Base-by-base conservation (phyloP, 1,140 invertebrate genomes). In the Achatina immaculata region DNA sequence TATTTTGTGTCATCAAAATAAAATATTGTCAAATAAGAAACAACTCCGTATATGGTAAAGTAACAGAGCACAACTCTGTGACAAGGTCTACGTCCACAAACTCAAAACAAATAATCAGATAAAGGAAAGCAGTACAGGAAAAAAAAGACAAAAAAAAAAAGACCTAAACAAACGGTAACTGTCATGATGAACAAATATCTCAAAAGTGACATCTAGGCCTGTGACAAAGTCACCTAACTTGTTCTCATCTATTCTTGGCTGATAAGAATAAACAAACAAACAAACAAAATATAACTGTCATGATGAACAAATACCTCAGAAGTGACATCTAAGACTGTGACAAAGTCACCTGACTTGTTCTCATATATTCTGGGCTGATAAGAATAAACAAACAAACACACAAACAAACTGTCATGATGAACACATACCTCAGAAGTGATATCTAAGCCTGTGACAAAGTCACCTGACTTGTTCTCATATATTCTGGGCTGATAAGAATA, bases 361-460 rank as follows among this genome's bases (percentile, higher is more conserved):
- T 86, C 84, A 85, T 88, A 88, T 2, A 83, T 81, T 45, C 81
- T 83, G 19, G 82, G 69, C 78, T 82, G 28, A 38, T 69, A 69
- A 36, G 40, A n/a, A 28, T 14, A 66, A 31, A 69, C 40, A 69
- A n/a, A 16, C 16, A 34, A 31, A 62, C 38, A 77, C 58, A 62
- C 19, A 14, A 24, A 77, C 11, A n/a, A n/a, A n/a, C n/a, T n/a
- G n/a, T n/a, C n/a, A 7, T 45, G 31, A 24, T 14, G 11, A 14
- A 3, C 43, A 31, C 16, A 79, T 83, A 88, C 87, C 83, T 86
- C 81, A 34, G 83, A 80, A 51, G 86, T 87, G 21, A 88, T 69
- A 82, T 88, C 86, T 36, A 88, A 72, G n/a, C 87, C 87, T 51
- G 86, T 86, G 1, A 86, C 78, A 83, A 88, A 88, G 48, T 83